phyloP scores from a whole-genome alignment of 2,888 invertebrate genomes.

The Dolomedes plantarius region DNA sequence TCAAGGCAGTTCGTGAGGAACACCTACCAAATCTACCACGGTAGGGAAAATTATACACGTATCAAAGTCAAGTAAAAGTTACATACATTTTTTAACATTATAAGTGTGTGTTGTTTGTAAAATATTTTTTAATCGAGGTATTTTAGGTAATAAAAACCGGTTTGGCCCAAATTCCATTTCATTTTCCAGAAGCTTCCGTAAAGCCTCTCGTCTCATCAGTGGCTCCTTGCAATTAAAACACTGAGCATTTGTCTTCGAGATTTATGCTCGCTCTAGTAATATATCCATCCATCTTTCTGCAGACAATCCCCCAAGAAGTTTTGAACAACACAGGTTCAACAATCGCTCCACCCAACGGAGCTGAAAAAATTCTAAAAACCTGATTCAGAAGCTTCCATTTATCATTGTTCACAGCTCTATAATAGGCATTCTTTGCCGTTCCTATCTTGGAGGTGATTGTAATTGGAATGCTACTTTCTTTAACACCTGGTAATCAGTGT shows the following conservation, averaged over 20 bases:
- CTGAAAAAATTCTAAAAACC: slow-evolving; percentile 22
- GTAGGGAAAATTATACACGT: no score
- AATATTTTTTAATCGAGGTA: no score
- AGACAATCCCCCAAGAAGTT: slow-evolving; percentile 20
- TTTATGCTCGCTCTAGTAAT: neutral
- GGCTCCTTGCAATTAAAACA: no score
- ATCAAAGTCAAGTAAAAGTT: no score
- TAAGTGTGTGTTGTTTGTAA: no score
- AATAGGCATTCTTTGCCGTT: slow-evolving; percentile 36
- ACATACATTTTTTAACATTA: no score
- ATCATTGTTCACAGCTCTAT: slow-evolving; percentile 43
- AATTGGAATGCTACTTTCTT: slow-evolving; percentile 31
- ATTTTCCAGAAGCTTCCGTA: no score
- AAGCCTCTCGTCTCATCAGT: no score
- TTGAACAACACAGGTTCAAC: slow-evolving; percentile 24
- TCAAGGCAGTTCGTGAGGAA: no score
- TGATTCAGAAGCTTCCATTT: slow-evolving; percentile 32
- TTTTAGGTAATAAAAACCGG: no score
- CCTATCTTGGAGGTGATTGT: slow-evolving; percentile 15
- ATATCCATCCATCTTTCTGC: slow-evolving; percentile 5
- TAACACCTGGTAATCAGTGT: slow-evolving; percentile 36
- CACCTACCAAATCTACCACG: no score
- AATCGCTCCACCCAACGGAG: slow-evolving; percentile 40
- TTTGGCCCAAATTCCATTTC: no score
- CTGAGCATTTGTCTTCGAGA: neutral